Evolutionary conservation across 2,797 vertebrate species (phyloP), one percentile per base, ranked within the genome.

Genomic region (Pseudomugil tenellus): DNA sequence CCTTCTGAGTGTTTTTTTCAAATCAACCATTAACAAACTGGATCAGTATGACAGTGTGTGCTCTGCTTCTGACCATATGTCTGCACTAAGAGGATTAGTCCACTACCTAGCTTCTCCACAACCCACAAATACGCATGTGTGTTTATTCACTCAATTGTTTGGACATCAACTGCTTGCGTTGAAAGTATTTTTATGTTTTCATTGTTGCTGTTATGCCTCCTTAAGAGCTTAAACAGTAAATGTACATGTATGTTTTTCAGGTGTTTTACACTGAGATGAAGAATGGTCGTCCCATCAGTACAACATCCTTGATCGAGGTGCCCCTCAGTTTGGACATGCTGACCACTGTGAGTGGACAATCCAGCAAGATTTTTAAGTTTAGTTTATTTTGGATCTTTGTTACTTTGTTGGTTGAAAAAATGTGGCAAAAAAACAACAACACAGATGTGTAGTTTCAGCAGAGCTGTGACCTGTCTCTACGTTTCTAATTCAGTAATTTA

Each of bases 251-350:
- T 48, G 32, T 56, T 35, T 46, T 80, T 54, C 66, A 98, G 98
- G 95, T 98, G 49, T 97, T 97, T 85, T 98, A 97, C 82, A 95
- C 95, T 3, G 96, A 97, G 77, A 79, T 95, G 35, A 94, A 87
- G 67, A 84, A 80, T 37, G 91, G 92, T 23, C 94, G 91, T 65
- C 91, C 92, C 31, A 43, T 92, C 12, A 80, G 90, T 76, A 74
- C 94, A 80, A 76, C 90, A 1, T 87, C 87, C 70, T 87, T 93
- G 0, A 92, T 94, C 0, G 93, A 95, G 17, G 93, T 97, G 46
- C 95, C 94, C 1, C 84, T 96, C 43, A 95, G 89, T 79, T 81
- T 94, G 89, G 95, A 96, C 70, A 92, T 93, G 91, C 61, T 93
- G 41, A 92, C 91, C 70, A 91, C 92, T 67, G 97, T 98, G 79